Conservation (phyloP, 2,797 vertebrate species). For the Neomorphus geoffroyi region DNA sequence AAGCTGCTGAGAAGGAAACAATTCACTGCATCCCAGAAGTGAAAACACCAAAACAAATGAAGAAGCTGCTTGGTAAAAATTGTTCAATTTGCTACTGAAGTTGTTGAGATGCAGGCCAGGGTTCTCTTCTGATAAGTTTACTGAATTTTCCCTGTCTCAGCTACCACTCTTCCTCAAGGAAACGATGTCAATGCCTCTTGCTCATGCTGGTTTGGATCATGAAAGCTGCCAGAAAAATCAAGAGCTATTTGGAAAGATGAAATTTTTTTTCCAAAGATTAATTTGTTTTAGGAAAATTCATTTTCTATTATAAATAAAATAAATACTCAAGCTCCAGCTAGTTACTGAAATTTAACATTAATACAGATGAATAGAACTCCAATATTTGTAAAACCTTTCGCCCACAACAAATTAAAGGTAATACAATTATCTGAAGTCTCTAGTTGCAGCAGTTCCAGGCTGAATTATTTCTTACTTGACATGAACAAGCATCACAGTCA, state of each 20-base stretch:
- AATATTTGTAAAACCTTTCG: neutral
- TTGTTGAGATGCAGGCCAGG: neutral
- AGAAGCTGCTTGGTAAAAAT: neutral
- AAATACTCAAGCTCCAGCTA: neutral
- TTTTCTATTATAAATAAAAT: neutral
- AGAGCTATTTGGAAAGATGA: neutral
- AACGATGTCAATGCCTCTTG: neutral
- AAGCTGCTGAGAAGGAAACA: neutral
- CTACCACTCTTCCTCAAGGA: neutral
- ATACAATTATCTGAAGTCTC: neutral
- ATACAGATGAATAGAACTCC: neutral
- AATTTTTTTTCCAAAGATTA: neutral
- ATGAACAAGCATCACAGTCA: neutral
- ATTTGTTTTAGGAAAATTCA: neutral
- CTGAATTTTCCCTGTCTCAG: neutral
- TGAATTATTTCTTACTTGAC: neutral
- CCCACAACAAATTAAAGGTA: neutral
- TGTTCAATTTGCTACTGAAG: neutral
- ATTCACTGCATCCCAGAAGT: neutral
- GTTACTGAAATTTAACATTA: neutral
- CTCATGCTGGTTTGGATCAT: neutral
- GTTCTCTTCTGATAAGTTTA: neutral
- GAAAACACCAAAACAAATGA: neutral
- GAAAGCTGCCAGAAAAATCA: neutral
- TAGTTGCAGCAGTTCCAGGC: neutral